Percentiles rank a stretch among this genome's conserved stretches.
These are phyloP conservation scores for Oryzias sinensis DNA, from an alignment of 2,797 vertebrate genomes.

Conservation along the genomic window DNA sequence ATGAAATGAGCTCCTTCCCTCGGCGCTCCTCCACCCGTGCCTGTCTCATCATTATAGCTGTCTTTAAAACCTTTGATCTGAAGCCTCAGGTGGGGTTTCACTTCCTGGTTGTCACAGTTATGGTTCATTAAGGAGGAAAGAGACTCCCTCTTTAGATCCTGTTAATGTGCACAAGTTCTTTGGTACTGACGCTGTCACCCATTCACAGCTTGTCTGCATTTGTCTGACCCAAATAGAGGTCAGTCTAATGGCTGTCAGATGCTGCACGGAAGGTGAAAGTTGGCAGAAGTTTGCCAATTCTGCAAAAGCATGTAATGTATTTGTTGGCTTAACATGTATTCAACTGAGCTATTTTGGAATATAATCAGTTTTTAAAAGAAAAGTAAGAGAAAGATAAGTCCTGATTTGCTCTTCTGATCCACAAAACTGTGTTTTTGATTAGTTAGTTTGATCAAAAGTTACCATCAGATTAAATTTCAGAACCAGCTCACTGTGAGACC, in stretches of 20 bases:
- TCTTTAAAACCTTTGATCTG: slow-evolving; percentile 52
- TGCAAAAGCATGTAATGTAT: slow-evolving; percentile 3
- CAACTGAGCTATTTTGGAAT: too few relatives aligned
- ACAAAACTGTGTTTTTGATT: too few relatives aligned
- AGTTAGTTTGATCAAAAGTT: too few relatives aligned
- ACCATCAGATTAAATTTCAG: too few relatives aligned
- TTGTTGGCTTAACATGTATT: background rate
- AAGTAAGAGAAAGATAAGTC: too few relatives aligned
- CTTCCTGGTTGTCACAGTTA: slow-evolving; percentile 69
- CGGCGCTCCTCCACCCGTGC: slow-evolving; percentile 27
- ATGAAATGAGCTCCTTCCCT: slow-evolving; percentile 50
- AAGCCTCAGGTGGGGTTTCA: slow-evolving; percentile 67
- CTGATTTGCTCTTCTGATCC: too few relatives aligned
- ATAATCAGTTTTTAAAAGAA: too few relatives aligned
- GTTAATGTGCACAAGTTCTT: slow-evolving; percentile 50
- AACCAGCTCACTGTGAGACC: too few relatives aligned
- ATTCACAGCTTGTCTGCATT: slow-evolving; percentile 67
- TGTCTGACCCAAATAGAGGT: slow-evolving; percentile 47
- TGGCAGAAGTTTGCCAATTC: slow-evolving; percentile 10
- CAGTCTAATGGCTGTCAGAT: slow-evolving; percentile 59
- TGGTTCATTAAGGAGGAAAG: slow-evolving; percentile 69
- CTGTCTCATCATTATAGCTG: slow-evolving; percentile 52
- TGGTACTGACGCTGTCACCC: slow-evolving; percentile 48
- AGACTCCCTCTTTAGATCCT: slow-evolving; percentile 54
- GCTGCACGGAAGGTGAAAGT: slow-evolving; percentile 29